Percentiles rank a stretch among this genome's conserved stretches.
phyloP scores from a whole-genome alignment of 2,888 invertebrate genomes.

The Cheilosia vernalis region DNA sequence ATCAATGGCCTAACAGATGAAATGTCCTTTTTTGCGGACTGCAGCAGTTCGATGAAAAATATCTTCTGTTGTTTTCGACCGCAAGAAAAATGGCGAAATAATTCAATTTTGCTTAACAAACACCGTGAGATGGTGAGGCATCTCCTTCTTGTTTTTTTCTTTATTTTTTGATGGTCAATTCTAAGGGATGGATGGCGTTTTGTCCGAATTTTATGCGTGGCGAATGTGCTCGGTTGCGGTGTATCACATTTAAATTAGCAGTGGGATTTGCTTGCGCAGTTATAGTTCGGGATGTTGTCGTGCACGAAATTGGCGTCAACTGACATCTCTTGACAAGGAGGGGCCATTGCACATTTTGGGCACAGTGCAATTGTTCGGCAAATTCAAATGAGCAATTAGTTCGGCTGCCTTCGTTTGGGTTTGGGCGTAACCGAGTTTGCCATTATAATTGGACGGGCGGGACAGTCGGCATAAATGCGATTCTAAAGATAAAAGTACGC shows the following conservation, averaged over 20 bases:
- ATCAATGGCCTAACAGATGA: constrained; percentile 76
- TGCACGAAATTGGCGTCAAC: constrained; percentile 58
- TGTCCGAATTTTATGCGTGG: constrained; percentile 18
- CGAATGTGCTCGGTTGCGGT: constrained; percentile 5
- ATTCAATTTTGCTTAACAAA: constrained; percentile 54
- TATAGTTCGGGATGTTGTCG: constrained; percentile 22
- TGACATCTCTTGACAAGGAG: constrained; percentile 37
- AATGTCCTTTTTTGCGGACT: constrained; percentile 68
- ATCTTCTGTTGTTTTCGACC: constrained; percentile 39
- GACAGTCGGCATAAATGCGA: background rate
- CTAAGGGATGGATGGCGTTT: constrained; percentile 29
- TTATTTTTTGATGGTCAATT: constrained; percentile 34
- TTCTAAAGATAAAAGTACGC: background rate
- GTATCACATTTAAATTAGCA: constrained; percentile 71
- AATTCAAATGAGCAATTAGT: constrained; percentile 69
- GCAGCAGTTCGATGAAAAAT: constrained; percentile 50
- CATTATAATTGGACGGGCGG: constrained; percentile 28
- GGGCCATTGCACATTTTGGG: background rate
- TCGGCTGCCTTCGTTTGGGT: background rate
- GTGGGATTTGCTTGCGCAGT: constrained; percentile 58
- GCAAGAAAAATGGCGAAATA: constrained; percentile 49
- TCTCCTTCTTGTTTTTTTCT: background rate
- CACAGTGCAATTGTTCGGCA: constrained; percentile 28
- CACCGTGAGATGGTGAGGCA: constrained; percentile 1
- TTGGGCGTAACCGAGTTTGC: background rate